Percentiles rank a stretch among this genome's conserved stretches.
phyloP scores from a whole-genome alignment of 2,888 invertebrate species.

The Atherix ibis region DNA sequence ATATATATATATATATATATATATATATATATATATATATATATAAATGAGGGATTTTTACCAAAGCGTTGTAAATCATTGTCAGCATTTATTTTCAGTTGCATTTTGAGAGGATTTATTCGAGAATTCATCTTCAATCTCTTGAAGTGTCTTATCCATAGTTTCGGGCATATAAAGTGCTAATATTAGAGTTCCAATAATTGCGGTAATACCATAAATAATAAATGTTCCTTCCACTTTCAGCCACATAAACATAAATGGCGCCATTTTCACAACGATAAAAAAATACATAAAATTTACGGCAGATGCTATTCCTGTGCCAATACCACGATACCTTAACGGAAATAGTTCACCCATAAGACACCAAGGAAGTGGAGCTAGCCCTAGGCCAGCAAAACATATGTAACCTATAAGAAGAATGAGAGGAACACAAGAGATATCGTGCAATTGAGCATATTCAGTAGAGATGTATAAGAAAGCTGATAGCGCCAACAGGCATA shows the following conservation, averaged over 20 bases:
- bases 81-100: too few relatives aligned
- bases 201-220: conserved; percentile 38
- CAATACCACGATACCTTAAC: conserved; percentile 37
- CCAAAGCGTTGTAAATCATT: too few relatives aligned
- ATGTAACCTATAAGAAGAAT: conserved; percentile 40
- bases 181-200: conserved; percentile 38
- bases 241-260: conserved; percentile 37
- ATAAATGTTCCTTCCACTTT: conserved; percentile 41
- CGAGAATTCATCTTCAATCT: conserved; percentile 43
- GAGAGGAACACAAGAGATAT: conserved; percentile 38
- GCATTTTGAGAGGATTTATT: too few relatives aligned
- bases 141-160: conserved; percentile 44
- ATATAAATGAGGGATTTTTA: too few relatives aligned
- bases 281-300: conserved; percentile 43
- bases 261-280: conserved; percentile 44
- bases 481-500: conserved; percentile 38
- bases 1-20: too few relatives aligned
- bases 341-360: conserved; percentile 51
- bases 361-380: conserved; percentile 49
- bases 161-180: conserved; percentile 46
- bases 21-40: too few relatives aligned
- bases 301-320: conserved; percentile 43
- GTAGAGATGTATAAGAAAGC: conserved; percentile 32
- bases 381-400: conserved; percentile 41
- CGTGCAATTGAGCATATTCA: conserved; percentile 26